Conservation (phyloP, 2,113 vertebrate genomes). For the Benitochromis conjunctus region DNA sequence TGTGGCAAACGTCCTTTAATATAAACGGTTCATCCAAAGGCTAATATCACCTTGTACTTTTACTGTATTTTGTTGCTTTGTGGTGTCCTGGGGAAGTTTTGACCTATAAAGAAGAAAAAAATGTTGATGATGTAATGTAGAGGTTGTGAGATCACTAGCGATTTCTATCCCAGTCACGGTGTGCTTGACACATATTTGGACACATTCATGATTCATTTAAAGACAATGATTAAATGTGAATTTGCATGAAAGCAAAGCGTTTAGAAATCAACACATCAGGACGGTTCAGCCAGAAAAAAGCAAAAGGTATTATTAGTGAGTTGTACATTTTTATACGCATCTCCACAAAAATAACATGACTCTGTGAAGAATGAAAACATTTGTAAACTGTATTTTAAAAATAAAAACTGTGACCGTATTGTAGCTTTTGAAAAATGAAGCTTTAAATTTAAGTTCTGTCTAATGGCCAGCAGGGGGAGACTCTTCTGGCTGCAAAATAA, state of each 20-base stretch:
- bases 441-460: neutral
- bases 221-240: neutral
- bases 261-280: neutral
- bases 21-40: conserved; percentile 5
- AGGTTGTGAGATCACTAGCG: neutral
- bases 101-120: neutral
- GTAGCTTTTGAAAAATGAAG: neutral
- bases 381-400: neutral
- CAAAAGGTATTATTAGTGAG: neutral
- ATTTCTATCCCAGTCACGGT: neutral
- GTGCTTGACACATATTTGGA: neutral
- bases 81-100: neutral
- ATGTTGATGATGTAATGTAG: neutral
- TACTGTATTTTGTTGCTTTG: conserved; percentile 11
- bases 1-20: conserved; percentile 6
- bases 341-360: neutral
- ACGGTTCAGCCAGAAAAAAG: neutral
- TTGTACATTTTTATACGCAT: neutral
- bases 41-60: conserved; percentile 26
- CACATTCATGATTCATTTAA: neutral
- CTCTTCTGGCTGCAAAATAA: neutral
- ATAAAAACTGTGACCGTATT: neutral
- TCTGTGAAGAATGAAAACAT: neutral
- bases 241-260: neutral
- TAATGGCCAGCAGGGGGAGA: neutral